Conservation (phyloP, 2,113 vertebrate genomes). For the Malurus melanocephalus region DNA sequence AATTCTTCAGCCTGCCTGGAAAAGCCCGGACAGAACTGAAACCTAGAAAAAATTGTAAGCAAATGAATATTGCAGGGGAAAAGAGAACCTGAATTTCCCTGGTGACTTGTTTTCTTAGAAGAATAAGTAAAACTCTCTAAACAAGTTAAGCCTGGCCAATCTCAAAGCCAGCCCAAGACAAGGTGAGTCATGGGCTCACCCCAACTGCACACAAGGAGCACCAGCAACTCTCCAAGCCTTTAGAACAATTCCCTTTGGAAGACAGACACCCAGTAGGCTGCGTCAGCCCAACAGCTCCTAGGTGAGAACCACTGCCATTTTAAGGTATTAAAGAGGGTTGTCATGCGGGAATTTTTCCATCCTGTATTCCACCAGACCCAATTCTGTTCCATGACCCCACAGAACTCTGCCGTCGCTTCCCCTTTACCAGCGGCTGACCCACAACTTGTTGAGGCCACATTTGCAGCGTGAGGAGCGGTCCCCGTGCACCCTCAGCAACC, state of each 20-base stretch:
- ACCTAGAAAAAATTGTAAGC: neutral
- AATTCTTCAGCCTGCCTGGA: neutral
- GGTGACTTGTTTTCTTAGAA: neutral
- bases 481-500: neutral
- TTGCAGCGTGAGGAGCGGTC: fast-evolving
- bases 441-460: fast-evolving
- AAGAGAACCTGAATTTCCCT: neutral
- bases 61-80: neutral
- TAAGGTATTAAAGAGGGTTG: neutral
- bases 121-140: neutral
- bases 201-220: neutral
- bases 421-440: neutral
- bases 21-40: neutral
- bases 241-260: neutral
- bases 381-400: neutral
- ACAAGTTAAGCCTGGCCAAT: neutral
- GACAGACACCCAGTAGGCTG: neutral
- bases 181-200: neutral
- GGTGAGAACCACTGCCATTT: neutral
- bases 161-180: neutral
- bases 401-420: fast-evolving
- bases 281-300: neutral
- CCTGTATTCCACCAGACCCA: fast-evolving
- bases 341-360: neutral
- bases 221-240: neutral